These are phyloP conservation scores for Deroplatys truncata DNA, from an alignment of 2,888 invertebrate genomes.

Conservation along the genomic window DNA sequence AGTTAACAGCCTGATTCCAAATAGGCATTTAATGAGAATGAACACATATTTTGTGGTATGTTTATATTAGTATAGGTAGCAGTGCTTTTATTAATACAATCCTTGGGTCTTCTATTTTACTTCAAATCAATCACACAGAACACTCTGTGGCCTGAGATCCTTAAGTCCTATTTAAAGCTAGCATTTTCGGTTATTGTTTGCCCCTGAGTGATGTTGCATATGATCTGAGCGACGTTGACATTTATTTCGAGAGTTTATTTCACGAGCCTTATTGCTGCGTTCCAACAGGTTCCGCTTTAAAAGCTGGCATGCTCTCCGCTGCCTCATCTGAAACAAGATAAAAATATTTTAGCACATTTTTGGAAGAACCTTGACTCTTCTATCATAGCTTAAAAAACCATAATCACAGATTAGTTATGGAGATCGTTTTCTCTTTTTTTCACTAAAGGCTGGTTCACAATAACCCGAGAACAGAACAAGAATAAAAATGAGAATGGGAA, in stretches of 20 bases:
- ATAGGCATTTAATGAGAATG: not conserved
- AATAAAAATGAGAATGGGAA: too few relatives aligned
- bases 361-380: too few relatives aligned
- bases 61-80: not conserved
- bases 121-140: not conserved
- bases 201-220: conserved; percentile 52
- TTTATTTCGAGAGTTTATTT: conserved; percentile 50
- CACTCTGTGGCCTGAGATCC: conserved; percentile 25
- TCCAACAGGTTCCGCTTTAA: conserved; percentile 52
- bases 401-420: too few relatives aligned
- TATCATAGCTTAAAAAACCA: too few relatives aligned
- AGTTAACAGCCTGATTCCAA: not conserved
- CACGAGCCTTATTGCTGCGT: conserved; percentile 54
- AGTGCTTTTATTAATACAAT: conserved; percentile 5
- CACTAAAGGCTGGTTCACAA: too few relatives aligned
- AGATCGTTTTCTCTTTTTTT: too few relatives aligned
- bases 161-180: conserved; percentile 34
- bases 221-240: conserved; percentile 54
- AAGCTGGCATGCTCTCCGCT: conserved; percentile 47
- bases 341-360: conserved; percentile 41
- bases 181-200: conserved; percentile 61
- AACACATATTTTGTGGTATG: conserved; percentile 9
- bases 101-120: not conserved
- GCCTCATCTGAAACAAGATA: conserved; percentile 42
- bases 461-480: too few relatives aligned